Evolutionary conservation across 2,113 vertebrate species (phyloP), one percentile per base, ranked within the genome.

Genomic region (Cheilinus undulatus): DNA sequence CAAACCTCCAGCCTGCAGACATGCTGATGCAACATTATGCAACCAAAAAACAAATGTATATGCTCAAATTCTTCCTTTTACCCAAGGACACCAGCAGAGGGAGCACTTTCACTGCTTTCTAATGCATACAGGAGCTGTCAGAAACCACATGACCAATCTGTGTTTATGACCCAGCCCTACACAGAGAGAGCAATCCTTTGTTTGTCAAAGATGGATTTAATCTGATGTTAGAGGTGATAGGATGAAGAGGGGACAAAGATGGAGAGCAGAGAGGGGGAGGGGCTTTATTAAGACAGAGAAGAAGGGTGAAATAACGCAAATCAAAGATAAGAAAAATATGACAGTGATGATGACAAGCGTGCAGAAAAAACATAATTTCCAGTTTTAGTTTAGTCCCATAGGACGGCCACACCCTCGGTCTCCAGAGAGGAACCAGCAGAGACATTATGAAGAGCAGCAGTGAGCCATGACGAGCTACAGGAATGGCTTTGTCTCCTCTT

Each of bases 1-100:
- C 38, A 42, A 42, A 42, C 14, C 40, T 19, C 34, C 4, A 27
- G 3, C 42, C 14, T 36, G 20, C 48, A 26, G 38, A 50, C 32
- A n/a, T 17, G 26, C 59, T 78, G 68, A 83, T 73, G 64, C 48
- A 76, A 83, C 22, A n/a, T 0, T 1, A 22, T 5, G 73, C 40
- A 85, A 77, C 23, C 6, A 20, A 12, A 43, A 20, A 12, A 7
- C 34, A 19, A 0, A 28, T n/a, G 5, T 7, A 24, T 14, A 0
- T 12, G 3, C 17, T 42, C 5, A 15, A 38, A 30, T 5, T 0
- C 2, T 23, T 26, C 36, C 4, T 34, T 1, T 48, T 36, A 48
- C 22, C 43, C 13, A 42, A 3, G 19, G 1, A 7, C 5, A 6
- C 82, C 93, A 91, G 83, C 88, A 93, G 93, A 73, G 89, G 92